phyloP scores from a whole-genome alignment of 2,888 invertebrate species.

The Chaetogeoica ovagalla region DNA sequence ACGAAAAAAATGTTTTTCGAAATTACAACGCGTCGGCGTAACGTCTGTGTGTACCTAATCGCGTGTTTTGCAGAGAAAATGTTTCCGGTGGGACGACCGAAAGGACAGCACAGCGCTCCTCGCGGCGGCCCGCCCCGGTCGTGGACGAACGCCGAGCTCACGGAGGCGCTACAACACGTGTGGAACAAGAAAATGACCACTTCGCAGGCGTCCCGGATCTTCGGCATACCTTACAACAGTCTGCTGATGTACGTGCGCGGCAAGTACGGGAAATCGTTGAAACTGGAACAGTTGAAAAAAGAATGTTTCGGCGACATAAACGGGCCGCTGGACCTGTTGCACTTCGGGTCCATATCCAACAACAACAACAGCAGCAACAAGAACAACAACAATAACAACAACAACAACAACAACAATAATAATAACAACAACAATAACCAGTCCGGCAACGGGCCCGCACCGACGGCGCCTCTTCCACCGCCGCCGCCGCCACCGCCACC shows the following conservation, averaged over 20 bases:
- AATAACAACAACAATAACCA: not conserved
- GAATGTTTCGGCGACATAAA: constrained; percentile 81
- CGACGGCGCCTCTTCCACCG: not conserved
- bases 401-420: constrained; percentile 29
- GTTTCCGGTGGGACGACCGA: constrained; percentile 75
- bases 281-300: constrained; percentile 82
- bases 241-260: constrained; percentile 89
- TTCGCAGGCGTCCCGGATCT: constrained; percentile 85
- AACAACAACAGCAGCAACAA: constrained; percentile 65
- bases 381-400: constrained; percentile 58
- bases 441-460: not conserved
- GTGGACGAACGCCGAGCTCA: constrained; percentile 89
- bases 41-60: not conserved
- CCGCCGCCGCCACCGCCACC: constrained; percentile 51
- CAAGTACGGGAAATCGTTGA: constrained; percentile 89
- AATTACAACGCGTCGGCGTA: not conserved
- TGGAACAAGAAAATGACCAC: constrained; percentile 96
- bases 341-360: constrained; percentile 64
- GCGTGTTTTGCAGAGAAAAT: constrained; percentile 23
- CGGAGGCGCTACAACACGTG: constrained; percentile 88
- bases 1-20: too few relatives aligned
- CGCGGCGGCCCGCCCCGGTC: constrained; percentile 87
- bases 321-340: constrained; percentile 69
- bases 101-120: constrained; percentile 89
- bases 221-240: constrained; percentile 92